Percentiles rank a stretch among this genome's conserved stretches.
These are phyloP conservation scores for Crenuchus spilurus DNA, from an alignment of 2,797 vertebrate species.

Conservation along the genomic window DNA sequence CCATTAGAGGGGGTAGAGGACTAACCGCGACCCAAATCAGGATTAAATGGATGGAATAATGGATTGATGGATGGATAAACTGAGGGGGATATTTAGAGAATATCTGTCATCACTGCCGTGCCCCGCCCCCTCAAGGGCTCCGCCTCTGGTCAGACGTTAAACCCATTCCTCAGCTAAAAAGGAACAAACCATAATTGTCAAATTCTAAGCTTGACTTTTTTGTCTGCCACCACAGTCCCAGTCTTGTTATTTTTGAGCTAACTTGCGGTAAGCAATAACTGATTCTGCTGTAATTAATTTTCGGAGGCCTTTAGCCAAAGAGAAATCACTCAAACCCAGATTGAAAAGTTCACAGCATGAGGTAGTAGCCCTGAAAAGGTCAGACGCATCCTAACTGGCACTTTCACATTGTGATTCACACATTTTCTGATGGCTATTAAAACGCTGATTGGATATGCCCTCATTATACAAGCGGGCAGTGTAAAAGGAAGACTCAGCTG, in stretches of 20 bases:
- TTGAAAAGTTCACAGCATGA: conserved; percentile 36
- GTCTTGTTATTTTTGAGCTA: not conserved
- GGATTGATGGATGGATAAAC: too few relatives aligned
- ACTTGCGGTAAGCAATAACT: conserved; percentile 8
- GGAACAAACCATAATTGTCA: too few relatives aligned
- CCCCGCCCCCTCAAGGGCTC: too few relatives aligned
- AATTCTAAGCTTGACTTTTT: too few relatives aligned
- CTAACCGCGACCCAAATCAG: too few relatives aligned
- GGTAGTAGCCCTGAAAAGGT: conserved; percentile 31
- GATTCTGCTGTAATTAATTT: conserved; percentile 37
- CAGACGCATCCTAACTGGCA: conserved; percentile 17
- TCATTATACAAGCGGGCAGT: conserved; percentile 1
- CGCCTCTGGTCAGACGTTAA: too few relatives aligned
- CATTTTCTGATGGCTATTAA: conserved; percentile 8
- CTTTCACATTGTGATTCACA: not conserved
- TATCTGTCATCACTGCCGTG: too few relatives aligned
- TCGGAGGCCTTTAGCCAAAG: conserved; percentile 27
- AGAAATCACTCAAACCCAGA: conserved; percentile 38
- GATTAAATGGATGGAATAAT: too few relatives aligned
- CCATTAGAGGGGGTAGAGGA: too few relatives aligned
- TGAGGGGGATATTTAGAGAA: too few relatives aligned
- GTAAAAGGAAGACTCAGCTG: not conserved
- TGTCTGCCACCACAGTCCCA: not conserved
- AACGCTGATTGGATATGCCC: conserved; percentile 7
- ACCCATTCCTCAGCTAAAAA: too few relatives aligned